Conservation (phyloP, 2,888 invertebrate genomes). For the Anaspis maculata region DNA sequence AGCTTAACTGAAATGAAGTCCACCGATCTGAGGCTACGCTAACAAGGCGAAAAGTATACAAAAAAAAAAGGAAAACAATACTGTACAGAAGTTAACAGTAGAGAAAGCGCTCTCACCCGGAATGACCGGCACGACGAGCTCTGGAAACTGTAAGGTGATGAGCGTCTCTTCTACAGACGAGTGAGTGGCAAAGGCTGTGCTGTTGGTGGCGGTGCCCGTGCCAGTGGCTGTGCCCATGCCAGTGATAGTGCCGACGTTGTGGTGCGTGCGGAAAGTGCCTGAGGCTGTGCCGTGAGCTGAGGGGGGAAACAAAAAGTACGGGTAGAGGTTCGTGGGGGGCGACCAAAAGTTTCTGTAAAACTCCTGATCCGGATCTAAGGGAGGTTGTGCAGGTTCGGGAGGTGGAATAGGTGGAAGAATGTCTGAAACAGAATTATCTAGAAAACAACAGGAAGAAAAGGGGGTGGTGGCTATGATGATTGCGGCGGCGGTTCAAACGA, state of each 20-base stretch:
- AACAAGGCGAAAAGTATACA: conserved; percentile 14
- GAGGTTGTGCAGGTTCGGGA: conserved; percentile 51
- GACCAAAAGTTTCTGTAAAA: conserved; percentile 50
- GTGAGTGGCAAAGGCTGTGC: conserved; percentile 34
- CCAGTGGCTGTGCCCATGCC: conserved; percentile 37
- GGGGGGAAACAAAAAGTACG: conserved; percentile 54
- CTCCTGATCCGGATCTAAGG: conserved; percentile 47
- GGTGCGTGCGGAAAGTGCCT: conserved; percentile 39
- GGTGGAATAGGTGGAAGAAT: conserved; percentile 48
- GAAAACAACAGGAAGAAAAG: too few species aligned
- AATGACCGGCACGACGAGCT: conserved; percentile 29
- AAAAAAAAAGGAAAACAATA: conserved; percentile 16
- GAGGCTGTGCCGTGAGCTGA: conserved; percentile 40
- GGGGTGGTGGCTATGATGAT: background rate
- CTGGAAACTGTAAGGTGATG: conserved; percentile 39
- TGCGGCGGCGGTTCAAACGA: too few species aligned
- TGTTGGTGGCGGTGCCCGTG: conserved; percentile 33
- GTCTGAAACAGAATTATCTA: conserved; percentile 48
- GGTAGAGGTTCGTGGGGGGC: conserved; percentile 47
- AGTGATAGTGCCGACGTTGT: conserved; percentile 29
- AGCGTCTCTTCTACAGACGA: conserved; percentile 41
- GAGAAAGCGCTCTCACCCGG: conserved; percentile 38
- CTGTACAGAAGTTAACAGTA: too few species aligned
- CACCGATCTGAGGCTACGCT: conserved; percentile 18
- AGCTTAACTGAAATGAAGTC: conserved; percentile 51